Base-by-base conservation (phyloP, 2,888 invertebrate genomes). In the Lochmaea crataegi region DNA sequence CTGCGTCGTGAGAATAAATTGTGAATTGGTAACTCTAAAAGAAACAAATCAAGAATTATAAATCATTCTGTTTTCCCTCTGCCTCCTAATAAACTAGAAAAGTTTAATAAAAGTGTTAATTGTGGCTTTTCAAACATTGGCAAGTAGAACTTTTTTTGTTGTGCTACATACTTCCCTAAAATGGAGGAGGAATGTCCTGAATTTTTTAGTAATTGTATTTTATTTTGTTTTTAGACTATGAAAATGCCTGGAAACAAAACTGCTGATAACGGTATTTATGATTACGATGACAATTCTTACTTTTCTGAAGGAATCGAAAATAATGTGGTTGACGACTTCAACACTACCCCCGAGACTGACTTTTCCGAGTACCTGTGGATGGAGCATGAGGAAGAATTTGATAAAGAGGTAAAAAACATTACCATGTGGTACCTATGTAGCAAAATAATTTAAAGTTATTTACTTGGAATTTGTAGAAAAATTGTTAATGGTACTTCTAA, bases 301-400 rank as follows among this genome's bases (percentile, higher is more conserved):
- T 80, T 83, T 69, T 78, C 81, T 45, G 84, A 83, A 68, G 81
- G 80, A 66, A 78, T 83, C 57, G 84, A 83, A 60, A 82, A 82
- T 73, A 82, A 83, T 78, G 81, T 77, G 26, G 79, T 83, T 60
- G 87, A 88, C 53, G 83, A 88, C 77, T 80, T 88, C 83, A 72
- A 87, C 81, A 83, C 87, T 72, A 86, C 89, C 2, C 87, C 88
- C 6, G 91, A 90, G 64, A 91, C 91, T 71, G 96, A 96, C 86
- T 96, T 96, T 85, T 93, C 94, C 0, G 96, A 96, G 83, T 96
- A 96, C 84, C 90, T 96, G 90, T 96, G 96, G 97, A 96, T 96
- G 96, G 96, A 96, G 84, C 94, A 96, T 82, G 94, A 96, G 83
- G 96, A 97, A 82, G 96, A 96, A 83, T 96, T 96, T 84, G 96